phyloP scores from a whole-genome alignment of 2,797 vertebrate species.

The Sebastes iracundus region DNA sequence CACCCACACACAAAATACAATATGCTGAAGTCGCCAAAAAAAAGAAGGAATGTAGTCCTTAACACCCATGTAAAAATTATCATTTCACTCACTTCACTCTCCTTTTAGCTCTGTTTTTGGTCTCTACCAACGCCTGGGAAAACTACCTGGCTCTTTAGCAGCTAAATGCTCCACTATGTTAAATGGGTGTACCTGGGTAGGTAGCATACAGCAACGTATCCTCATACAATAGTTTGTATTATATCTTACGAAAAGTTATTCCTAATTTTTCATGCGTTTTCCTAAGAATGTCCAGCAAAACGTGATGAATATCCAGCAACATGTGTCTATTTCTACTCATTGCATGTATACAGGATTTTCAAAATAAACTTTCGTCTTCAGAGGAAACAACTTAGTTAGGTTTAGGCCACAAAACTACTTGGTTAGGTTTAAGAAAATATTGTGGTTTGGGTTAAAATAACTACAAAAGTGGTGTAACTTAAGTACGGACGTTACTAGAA shows the following conservation, averaged over 20 bases:
- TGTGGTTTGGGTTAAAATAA: background rate
- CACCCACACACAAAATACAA: background rate
- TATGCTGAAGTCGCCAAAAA: constrained; percentile 9
- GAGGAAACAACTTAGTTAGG: background rate
- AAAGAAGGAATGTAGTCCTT: background rate
- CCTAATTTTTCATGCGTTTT: too few relatives aligned
- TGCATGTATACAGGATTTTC: too few relatives aligned
- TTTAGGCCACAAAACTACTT: background rate
- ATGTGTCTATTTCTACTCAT: too few relatives aligned
- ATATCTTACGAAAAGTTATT: background rate
- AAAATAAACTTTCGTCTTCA: background rate
- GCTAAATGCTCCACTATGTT: background rate
- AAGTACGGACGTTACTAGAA: too few relatives aligned
- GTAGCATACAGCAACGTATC: background rate
- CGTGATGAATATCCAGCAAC: too few relatives aligned
- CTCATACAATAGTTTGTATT: background rate
- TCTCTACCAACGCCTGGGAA: background rate
- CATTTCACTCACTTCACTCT: background rate
- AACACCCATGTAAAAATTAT: background rate
- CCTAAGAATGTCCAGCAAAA: too few relatives aligned
- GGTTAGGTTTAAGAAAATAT: background rate
- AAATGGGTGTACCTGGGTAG: background rate
- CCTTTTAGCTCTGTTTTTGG: background rate
- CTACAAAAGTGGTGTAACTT: too few relatives aligned
- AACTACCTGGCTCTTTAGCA: background rate